Base-by-base conservation (phyloP, 2,113 vertebrate species). In the Eptesicus fuscus region DNA sequence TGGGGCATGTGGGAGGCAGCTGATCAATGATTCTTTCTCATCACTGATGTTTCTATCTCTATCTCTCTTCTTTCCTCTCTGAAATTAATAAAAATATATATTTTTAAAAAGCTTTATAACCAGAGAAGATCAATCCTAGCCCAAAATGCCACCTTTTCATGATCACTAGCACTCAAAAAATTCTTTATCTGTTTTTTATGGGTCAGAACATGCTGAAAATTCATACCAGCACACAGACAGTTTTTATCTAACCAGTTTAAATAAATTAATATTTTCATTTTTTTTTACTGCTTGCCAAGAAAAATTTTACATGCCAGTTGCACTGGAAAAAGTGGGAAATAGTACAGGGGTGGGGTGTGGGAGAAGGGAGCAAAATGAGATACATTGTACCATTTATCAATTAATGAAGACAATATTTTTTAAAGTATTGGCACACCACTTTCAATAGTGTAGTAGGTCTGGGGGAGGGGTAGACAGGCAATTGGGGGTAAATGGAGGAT, bases 331-430 rank as follows among this genome's bases (percentile, higher is more conserved):
- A 71, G 2, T 2, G 4, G 79, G 88, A 93, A 13, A 78, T 9
- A 44, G 14, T 14, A 25, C 7, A 7, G 17, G 17, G 14, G 4
- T 0, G 0, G 4, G 5, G 3, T 9, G 14, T 2, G 4, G 4
- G 16, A 8, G 8, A 12, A 28, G 32, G 47, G 13, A 91, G 23
- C 7, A n/a, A 65, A 10, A 22, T 44, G 44, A 74, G 1, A 25
- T 83, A 40, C 4, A 23, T 0, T 53, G 7, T 44, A 23, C 13
- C 30, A 71, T 35, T 56, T 88, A 17, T 25, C 59, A 80, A 28
- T 28, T 65, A 47, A 67, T 0, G 6, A 83, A n/a, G n/a, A 74
- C 10, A 12, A 37, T 44, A 10, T 5, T 16, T 85, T 83, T 84
- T 32, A 49, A 78, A 83, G 14, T 56, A 83, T 18, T n/a, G 32